Percentiles rank a stretch among this genome's conserved stretches.
phyloP scores from a whole-genome alignment of 2,888 invertebrate species.

The Myathropa florea region DNA sequence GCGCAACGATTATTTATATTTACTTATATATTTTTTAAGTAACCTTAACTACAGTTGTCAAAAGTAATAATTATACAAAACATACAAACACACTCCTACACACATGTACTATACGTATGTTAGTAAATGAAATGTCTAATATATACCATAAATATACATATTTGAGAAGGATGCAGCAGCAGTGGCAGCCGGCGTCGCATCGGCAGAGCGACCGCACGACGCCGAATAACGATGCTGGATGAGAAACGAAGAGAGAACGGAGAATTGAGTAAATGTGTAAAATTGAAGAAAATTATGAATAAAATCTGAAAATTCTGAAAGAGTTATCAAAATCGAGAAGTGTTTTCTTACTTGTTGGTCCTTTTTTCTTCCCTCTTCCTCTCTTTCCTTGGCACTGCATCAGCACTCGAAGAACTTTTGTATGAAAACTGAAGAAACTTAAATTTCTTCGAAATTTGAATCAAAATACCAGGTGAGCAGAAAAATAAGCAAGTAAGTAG shows the following conservation, averaged over 20 bases:
- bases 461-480: too few relatives aligned
- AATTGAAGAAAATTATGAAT: slow-evolving; percentile 25
- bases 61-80: background rate
- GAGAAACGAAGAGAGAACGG: background rate
- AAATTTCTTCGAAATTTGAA: too few relatives aligned
- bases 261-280: slow-evolving; percentile 11
- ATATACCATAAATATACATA: background rate
- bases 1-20: slow-evolving; percentile 52
- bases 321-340: background rate
- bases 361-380: too few relatives aligned
- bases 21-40: slow-evolving; percentile 46
- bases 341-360: background rate
- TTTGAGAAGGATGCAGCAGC: background rate
- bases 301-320: slow-evolving; percentile 18
- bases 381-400: too few relatives aligned
- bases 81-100: background rate
- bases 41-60: slow-evolving; percentile 9
- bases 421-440: too few relatives aligned
- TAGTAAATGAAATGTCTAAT: background rate
- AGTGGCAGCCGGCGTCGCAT: background rate
- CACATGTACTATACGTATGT: background rate
- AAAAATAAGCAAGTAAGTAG: too few relatives aligned
- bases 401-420: too few relatives aligned
- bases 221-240: background rate
- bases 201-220: background rate